phyloP scores from a whole-genome alignment of 2,113 vertebrate species.

The Penelope pileata region DNA sequence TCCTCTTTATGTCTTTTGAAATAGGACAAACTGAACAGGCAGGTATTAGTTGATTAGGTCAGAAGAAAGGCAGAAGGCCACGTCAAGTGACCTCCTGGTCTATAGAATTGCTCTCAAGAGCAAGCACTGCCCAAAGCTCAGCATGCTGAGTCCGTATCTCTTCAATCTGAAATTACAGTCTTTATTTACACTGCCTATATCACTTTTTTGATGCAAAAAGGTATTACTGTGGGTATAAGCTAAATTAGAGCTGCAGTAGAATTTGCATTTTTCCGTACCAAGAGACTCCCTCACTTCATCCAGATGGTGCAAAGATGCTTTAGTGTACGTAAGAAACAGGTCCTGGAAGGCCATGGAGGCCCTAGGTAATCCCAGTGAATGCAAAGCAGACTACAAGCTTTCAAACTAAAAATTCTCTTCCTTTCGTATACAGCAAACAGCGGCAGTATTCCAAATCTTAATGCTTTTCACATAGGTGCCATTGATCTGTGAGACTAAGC shows the following conservation, averaged over 20 bases:
- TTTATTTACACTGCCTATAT: neutral
- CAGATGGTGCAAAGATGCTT: constrained; percentile 7
- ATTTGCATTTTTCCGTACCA: neutral
- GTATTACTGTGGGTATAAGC: neutral
- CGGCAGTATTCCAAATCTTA: constrained; percentile 27
- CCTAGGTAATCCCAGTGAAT: constrained; percentile 12
- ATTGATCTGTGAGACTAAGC: constrained; percentile 90
- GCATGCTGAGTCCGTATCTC: neutral
- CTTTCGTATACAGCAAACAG: neutral
- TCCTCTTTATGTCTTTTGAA: neutral
- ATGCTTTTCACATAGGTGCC: constrained; percentile 79
- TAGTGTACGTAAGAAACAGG: neutral
- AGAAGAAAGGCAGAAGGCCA: neutral
- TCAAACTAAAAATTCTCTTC: neutral
- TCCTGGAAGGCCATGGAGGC: neutral
- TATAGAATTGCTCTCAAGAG: neutral
- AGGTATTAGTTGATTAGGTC: neutral
- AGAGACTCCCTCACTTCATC: neutral
- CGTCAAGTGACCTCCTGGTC: neutral
- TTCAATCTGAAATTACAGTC: neutral
- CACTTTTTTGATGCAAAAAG: neutral
- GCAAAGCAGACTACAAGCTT: neutral
- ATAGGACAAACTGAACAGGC: neutral
- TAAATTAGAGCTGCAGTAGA: neutral
- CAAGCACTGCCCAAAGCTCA: neutral